These are phyloP conservation scores for Astropecten irregularis DNA, from an alignment of 53 echinoderm and acorn worm species.

Conservation along the genomic window DNA sequence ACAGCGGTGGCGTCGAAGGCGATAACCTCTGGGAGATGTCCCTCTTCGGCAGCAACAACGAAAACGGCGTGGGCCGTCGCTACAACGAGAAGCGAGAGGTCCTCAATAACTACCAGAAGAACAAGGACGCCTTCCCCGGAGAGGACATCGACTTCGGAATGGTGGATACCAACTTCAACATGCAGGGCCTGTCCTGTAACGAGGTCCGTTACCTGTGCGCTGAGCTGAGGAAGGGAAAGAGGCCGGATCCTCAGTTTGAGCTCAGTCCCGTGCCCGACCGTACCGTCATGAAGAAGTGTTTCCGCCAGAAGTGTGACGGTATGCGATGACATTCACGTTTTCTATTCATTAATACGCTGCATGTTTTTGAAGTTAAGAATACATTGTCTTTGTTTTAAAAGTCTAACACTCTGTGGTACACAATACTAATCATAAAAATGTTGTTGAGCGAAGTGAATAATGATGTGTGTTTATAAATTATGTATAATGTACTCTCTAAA, in stretches of 20 bases:
- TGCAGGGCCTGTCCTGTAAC: conserved; percentile 83
- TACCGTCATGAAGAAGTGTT: conserved; percentile 48
- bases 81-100: conserved; percentile 62
- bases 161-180: conserved; percentile 87
- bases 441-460: too few relatives aligned
- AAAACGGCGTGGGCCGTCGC: conserved; percentile 71
- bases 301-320: conserved; percentile 62
- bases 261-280: conserved; percentile 34
- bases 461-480: too few relatives aligned
- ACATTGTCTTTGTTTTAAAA: too few relatives aligned
- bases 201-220: conserved; percentile 75
- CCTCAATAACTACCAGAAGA: conserved; percentile 61
- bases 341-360: too few relatives aligned
- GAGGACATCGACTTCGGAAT: conserved; percentile 78
- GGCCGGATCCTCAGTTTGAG: conserved; percentile 74
- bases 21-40: conserved; percentile 76
- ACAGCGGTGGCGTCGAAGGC: conserved; percentile 75
- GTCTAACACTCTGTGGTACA: too few relatives aligned
- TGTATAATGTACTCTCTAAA: too few relatives aligned
- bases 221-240: conserved; percentile 68
- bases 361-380: too few relatives aligned
- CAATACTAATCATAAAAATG: too few relatives aligned
- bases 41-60: conserved; percentile 73
- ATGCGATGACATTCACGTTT: too few relatives aligned
- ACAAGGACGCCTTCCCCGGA: conserved; percentile 73